Conservation (phyloP, 2,113 vertebrate species). For the Ictidomys tridecemlineatus region DNA sequence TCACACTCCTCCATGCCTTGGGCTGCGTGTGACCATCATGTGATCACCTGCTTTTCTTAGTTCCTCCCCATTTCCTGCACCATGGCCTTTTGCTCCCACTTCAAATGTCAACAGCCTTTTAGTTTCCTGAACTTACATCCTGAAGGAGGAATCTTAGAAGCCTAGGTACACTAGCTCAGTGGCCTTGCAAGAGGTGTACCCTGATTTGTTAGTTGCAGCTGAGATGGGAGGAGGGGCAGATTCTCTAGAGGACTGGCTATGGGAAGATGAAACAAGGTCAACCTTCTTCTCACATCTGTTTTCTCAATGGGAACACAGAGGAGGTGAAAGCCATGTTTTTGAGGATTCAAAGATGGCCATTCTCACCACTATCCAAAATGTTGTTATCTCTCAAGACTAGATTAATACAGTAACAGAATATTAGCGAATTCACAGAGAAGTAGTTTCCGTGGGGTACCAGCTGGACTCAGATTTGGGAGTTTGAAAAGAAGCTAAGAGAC, state of each 20-base stretch:
- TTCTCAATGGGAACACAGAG: background rate
- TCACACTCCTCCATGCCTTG: background rate
- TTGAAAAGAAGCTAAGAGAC: background rate
- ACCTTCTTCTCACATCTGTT: background rate
- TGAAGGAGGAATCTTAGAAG: background rate
- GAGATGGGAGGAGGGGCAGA: background rate
- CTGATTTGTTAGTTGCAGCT: background rate
- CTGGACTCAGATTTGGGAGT: background rate
- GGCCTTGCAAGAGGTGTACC: background rate
- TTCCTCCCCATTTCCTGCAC: background rate
- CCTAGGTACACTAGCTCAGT: background rate
- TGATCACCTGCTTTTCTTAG: background rate
- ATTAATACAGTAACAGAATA: background rate
- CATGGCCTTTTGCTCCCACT: background rate
- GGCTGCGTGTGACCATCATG: background rate
- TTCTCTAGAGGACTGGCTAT: background rate
- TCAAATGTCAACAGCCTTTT: background rate
- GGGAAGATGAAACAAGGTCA: background rate
- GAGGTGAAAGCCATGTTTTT: background rate
- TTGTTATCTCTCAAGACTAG: background rate
- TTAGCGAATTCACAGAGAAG: background rate
- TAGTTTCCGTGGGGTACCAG: background rate
- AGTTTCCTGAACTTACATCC: fast-evolving
- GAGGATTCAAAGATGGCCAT: background rate
- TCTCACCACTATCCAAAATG: background rate